phyloP scores from a whole-genome alignment of 2,888 invertebrate species.

The Acanthosoma haemorrhoidale region DNA sequence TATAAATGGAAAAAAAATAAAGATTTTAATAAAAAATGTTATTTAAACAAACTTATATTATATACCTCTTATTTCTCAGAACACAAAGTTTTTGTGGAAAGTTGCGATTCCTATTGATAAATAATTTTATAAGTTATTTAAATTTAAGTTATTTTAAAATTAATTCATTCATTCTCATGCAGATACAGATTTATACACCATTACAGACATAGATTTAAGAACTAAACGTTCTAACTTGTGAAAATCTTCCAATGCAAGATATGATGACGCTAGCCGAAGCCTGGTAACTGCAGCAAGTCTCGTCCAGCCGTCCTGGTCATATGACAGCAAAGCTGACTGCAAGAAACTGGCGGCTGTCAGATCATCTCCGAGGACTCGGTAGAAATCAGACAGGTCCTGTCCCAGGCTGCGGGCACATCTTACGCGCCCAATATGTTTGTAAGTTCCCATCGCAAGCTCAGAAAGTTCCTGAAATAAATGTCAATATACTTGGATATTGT shows the following conservation, averaged over 20 bases:
- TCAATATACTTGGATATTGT: neutral
- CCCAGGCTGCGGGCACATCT: constrained; percentile 83
- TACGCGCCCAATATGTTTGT: constrained; percentile 81
- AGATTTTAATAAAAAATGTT: neutral
- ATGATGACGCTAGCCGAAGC: constrained; percentile 77
- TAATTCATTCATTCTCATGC: too few species aligned
- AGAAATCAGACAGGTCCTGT: constrained; percentile 82
- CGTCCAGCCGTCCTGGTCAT: constrained; percentile 82
- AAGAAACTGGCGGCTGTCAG: constrained; percentile 87
- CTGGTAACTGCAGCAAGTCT: constrained; percentile 76
- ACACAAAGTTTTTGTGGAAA: neutral
- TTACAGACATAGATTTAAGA: too few species aligned
- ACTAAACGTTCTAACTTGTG: constrained; percentile 54
- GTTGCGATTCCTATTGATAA: too few species aligned
- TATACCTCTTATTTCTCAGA: neutral
- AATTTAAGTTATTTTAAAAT: too few species aligned
- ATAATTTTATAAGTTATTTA: too few species aligned
- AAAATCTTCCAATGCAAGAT: constrained; percentile 70
- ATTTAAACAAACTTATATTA: neutral
- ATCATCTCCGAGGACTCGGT: constrained; percentile 76
- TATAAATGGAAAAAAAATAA: constrained; percentile 43
- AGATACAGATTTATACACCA: too few species aligned
- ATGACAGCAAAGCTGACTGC: constrained; percentile 76
- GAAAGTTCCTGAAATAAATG: constrained; percentile 63
- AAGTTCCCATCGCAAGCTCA: constrained; percentile 92